phyloP scores from a whole-genome alignment of 2,888 invertebrate genomes.

The Synanthedon formicaeformis region DNA sequence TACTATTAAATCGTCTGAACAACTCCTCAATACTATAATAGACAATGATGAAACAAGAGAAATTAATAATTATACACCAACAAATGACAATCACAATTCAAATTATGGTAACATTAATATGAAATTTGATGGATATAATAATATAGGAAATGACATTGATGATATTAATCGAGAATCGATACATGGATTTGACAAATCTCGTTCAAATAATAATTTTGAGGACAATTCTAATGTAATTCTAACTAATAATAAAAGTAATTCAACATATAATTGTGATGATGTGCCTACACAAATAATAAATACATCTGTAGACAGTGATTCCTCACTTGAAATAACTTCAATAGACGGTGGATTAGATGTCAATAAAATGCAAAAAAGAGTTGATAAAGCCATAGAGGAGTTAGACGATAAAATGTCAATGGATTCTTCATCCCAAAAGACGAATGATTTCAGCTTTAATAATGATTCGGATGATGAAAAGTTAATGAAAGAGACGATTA shows the following conservation, averaged over 20 bases:
- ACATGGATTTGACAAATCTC: background rate
- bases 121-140: background rate
- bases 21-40: slow-evolving; percentile 27
- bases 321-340: background rate
- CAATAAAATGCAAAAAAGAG: background rate
- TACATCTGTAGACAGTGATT: slow-evolving; percentile 22
- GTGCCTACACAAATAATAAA: slow-evolving; percentile 49
- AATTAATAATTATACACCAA: background rate
- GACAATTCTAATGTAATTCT: background rate
- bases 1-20: slow-evolving; percentile 25
- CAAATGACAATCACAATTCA: background rate
- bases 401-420: background rate
- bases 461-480: too few species aligned
- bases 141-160: slow-evolving; percentile 10
- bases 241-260: slow-evolving; percentile 5
- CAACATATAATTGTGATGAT: slow-evolving; percentile 21
- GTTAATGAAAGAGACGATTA: too few species aligned
- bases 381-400: background rate
- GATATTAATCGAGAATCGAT: slow-evolving; percentile 5
- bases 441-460: too few species aligned
- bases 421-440: too few species aligned
- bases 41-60: slow-evolving; percentile 4
- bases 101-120: background rate
- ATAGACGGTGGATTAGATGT: background rate
- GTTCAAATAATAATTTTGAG: background rate